Percentiles rank a stretch among this genome's conserved stretches.
Conservation (phyloP, 2,888 invertebrate species). For the Xestia rhomboidea region DNA sequence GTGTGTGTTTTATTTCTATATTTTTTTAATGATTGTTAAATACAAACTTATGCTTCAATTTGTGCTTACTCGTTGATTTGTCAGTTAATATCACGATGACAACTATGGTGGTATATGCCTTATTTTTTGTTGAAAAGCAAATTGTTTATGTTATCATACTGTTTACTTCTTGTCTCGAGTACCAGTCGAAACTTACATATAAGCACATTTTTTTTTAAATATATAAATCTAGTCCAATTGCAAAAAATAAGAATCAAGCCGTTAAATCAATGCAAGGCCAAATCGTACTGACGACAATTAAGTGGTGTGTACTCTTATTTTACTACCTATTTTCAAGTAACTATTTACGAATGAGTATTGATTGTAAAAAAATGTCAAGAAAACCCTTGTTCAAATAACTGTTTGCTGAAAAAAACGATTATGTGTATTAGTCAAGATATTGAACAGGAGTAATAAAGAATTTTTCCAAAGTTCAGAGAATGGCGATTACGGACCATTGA, state of each 20-base stretch:
- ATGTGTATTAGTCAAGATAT: conserved; percentile 38
- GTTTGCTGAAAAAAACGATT: conserved; percentile 19
- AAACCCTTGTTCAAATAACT: neutral
- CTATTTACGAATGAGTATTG: neutral
- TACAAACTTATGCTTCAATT: neutral
- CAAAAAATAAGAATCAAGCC: neutral
- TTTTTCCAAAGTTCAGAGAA: conserved; percentile 60
- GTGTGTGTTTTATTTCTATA: neutral
- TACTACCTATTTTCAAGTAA: neutral
- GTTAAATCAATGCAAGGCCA: neutral
- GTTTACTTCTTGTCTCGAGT: neutral
- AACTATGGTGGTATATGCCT: neutral
- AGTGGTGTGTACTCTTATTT: neutral
- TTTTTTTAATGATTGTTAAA: neutral
- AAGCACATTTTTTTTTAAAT: neutral
- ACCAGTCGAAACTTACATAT: neutral
- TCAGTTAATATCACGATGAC: neutral
- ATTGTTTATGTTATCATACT: neutral
- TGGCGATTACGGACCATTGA: conserved; percentile 62
- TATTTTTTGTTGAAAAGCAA: neutral
- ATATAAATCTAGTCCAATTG: neutral
- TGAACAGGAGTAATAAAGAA: conserved; percentile 45
- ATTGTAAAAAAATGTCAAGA: neutral
- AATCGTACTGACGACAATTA: neutral
- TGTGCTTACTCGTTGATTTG: neutral